phyloP scores from a whole-genome alignment of 2,113 vertebrate genomes.

The Stigmatopora argus region DNA sequence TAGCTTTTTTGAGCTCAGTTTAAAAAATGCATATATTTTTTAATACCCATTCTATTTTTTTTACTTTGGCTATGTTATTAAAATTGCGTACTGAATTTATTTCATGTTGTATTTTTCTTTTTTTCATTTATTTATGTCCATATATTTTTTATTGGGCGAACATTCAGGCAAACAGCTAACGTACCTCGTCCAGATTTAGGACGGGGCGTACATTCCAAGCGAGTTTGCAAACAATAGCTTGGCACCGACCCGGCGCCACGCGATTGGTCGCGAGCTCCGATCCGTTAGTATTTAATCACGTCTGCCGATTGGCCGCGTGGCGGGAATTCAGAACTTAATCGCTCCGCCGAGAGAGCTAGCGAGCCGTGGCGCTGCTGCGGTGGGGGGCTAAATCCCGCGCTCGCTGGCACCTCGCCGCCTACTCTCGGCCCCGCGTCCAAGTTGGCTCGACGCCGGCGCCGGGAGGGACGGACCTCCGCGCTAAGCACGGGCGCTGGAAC shows the following conservation, averaged over 20 bases:
- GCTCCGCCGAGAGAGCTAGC: constrained; percentile 21
- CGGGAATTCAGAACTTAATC: constrained; percentile 56
- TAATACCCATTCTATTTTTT: too few relatives aligned
- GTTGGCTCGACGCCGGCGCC: constrained; percentile 46
- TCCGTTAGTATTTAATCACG: constrained; percentile 43
- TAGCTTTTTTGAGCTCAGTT: too few relatives aligned
- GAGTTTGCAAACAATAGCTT: constrained; percentile 43
- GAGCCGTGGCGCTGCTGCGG: constrained; percentile 10
- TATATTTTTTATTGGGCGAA: too few relatives aligned
- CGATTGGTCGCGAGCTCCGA: constrained; percentile 7
- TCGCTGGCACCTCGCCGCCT: constrained; percentile 47
- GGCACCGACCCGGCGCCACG: background rate
- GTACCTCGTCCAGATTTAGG: background rate
- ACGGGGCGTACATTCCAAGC: constrained; percentile 13
- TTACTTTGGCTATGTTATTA: too few relatives aligned
- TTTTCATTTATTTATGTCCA: too few relatives aligned
- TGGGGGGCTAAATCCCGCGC: constrained; percentile 45
- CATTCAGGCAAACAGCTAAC: background rate
- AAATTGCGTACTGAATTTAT: too few relatives aligned
- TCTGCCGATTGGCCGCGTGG: constrained; percentile 56
- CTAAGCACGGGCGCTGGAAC: constrained; percentile 29
- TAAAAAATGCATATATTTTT: too few relatives aligned
- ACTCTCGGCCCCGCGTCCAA: constrained; percentile 54
- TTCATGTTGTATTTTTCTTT: too few relatives aligned
- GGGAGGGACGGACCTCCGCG: constrained; percentile 38